These are phyloP conservation scores for Tenthredo livida DNA, from an alignment of 2,888 invertebrate species.

Conservation along the genomic window DNA sequence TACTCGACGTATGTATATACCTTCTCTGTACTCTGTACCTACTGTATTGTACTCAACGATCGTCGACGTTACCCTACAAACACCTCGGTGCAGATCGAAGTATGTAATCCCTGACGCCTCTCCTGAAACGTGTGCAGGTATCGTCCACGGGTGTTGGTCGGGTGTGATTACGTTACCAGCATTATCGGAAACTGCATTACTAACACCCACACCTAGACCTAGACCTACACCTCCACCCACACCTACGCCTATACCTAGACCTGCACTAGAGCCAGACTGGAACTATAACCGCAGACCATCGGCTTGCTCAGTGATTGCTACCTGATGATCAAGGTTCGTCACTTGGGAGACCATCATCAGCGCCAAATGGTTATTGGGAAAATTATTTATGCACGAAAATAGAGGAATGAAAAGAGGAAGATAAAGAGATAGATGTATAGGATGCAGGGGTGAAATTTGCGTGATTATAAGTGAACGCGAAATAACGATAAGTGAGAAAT, in stretches of 20 bases:
- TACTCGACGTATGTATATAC: not conserved
- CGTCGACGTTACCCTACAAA: not conserved
- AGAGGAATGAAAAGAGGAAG: not conserved
- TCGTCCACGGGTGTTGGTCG: slow-evolving; percentile 50
- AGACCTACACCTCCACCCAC: not conserved
- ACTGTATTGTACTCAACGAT: not conserved
- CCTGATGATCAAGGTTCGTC: slow-evolving; percentile 25
- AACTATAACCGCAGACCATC: slow-evolving; percentile 47
- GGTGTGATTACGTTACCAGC: slow-evolving; percentile 66
- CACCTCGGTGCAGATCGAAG: slow-evolving; percentile 31
- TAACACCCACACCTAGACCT: slow-evolving; percentile 58
- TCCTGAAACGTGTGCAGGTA: not conserved
- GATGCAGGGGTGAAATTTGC: not conserved
- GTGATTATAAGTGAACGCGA: not conserved
- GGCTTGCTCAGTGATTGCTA: slow-evolving; percentile 47
- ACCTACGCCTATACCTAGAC: slow-evolving; percentile 61
- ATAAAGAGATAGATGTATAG: no score
- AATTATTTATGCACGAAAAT: not conserved
- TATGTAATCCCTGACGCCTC: slow-evolving; percentile 32
- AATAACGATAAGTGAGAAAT: not conserved
- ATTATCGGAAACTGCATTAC: slow-evolving; percentile 73
- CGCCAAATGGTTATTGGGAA: slow-evolving; percentile 20
- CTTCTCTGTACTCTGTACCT: not conserved
- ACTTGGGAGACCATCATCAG: not conserved
- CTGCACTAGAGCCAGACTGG: not conserved